A percentile compares a stretch with the other conserved stretches of the same genome.
Evolutionary conservation across 1,140 invertebrate genomes (phyloP).

Genomic region (Zelostemma sp.): DNA sequence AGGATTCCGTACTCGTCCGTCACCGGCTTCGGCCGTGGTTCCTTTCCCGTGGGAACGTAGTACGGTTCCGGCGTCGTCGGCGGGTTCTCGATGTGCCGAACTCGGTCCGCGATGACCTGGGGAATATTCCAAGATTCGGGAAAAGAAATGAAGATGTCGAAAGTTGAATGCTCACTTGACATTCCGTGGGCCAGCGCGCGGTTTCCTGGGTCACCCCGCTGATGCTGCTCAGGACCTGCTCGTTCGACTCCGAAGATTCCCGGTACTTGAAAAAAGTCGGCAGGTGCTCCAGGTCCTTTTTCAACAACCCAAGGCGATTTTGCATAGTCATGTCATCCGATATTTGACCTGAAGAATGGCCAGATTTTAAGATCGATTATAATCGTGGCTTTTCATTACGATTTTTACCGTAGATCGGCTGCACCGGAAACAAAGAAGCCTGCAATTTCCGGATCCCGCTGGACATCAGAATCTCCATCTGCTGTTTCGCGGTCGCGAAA

Average conservation of each 20-base stretch:
- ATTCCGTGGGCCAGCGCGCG: slow-evolving; percentile 89
- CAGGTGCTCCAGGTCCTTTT: slow-evolving; percentile 52
- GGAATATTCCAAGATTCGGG: no score
- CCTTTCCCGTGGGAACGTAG: slow-evolving; percentile 81
- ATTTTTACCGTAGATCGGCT: slow-evolving; percentile 58
- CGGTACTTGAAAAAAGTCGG: slow-evolving; percentile 42
- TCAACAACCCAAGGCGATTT: slow-evolving; percentile 47
- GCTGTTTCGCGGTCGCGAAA: not conserved
- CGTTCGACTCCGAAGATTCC: slow-evolving; percentile 24
- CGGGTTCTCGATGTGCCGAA: slow-evolving; percentile 82
- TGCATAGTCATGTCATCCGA: slow-evolving; percentile 29
- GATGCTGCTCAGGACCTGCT: slow-evolving; percentile 33
- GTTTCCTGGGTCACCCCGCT: slow-evolving; percentile 78
- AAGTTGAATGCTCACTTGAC: slow-evolving; percentile 74
- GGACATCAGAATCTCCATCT: slow-evolving; percentile 46
- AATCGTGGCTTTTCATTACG: not conserved
- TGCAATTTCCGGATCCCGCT: slow-evolving; percentile 73
- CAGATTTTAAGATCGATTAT: not conserved
- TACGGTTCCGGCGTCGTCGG: slow-evolving; percentile 83
- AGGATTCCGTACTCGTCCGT: slow-evolving; percentile 88
- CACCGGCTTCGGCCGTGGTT: slow-evolving; percentile 85
- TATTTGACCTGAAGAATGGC: not conserved
- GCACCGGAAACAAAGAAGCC: slow-evolving; percentile 73
- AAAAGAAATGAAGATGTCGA: slow-evolving; percentile 3
- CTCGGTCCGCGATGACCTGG: slow-evolving; percentile 85